Evolutionary conservation across 2,797 vertebrate species (phyloP), one percentile per base, ranked within the genome.

Genomic region (Onychomys arenicola): DNA sequence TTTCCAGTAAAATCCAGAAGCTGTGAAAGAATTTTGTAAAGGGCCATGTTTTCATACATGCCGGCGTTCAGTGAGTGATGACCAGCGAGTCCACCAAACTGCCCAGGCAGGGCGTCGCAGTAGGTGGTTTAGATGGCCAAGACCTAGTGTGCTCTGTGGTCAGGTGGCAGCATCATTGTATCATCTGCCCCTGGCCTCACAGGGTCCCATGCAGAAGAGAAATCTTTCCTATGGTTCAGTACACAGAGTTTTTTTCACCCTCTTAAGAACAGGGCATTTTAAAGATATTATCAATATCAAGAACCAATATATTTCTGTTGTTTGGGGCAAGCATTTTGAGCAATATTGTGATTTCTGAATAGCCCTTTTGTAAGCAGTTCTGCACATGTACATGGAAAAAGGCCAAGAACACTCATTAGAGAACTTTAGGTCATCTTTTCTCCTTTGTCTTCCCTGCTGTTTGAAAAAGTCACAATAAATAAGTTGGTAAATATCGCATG

Each of bases 331-430:
- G 61, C 25, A 77, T 0, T 43, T 82, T 82, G 67, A 67, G 55
- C 84, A 85, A 71, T 93, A 46, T 76, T 85, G 69, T 81, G 57
- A 89, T 84, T 90, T 84, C 90, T 84, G 49, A 91, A 77, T 85
- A 90, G 14, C 65, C 87, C 84, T 90, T 69, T 84, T 75, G 40
- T 87, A 90, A 75, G 71, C 94, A 90, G 88, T 65, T 59, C 32
- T 92, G 29, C 32, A 52, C 69, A 29, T 55, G 9, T 85, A 40
- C 37, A 57, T 85, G 83, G 73, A 49, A 93, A 89, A 43, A 93
- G 29, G 17, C n/a, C 76, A 61, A 78, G 34, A 40, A 69, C 16
- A 83, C 37, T 92, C 19, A 55, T 69, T 49, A 80, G 46, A 94
- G 25, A 75, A 59, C 69, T 90, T 59, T 40, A n/a, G 10, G 2